phyloP scores from a whole-genome alignment of 2,888 invertebrate genomes.

The Spodoptera exigua region DNA sequence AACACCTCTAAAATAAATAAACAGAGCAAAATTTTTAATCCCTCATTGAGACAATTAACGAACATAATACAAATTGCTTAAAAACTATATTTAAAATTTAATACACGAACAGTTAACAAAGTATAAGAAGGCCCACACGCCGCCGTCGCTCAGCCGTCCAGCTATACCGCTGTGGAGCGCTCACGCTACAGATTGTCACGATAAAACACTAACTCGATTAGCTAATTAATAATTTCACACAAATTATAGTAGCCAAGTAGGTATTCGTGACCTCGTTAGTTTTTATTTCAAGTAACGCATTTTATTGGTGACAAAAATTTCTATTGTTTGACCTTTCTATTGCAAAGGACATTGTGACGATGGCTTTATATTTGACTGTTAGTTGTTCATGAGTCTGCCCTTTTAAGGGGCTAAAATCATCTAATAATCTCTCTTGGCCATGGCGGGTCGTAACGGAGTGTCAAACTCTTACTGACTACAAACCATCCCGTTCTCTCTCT shows the following conservation, averaged over 20 bases:
- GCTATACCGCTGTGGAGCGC: conserved; percentile 33
- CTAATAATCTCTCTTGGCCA: no score
- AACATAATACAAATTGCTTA: no score
- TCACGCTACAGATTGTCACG: conserved; percentile 58
- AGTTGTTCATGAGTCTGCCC: no score
- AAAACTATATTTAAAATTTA: no score
- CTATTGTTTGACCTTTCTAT: conserved; percentile 45
- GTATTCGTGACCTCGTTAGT: conserved; percentile 57
- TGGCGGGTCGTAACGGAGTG: no score
- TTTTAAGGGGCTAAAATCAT: no score
- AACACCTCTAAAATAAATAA: no score
- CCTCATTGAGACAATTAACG: no score
- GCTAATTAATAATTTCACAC: conserved; percentile 85
- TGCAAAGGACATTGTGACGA: conserved; percentile 18
- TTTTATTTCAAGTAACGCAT: conserved; percentile 46
- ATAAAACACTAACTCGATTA: conserved; percentile 73
- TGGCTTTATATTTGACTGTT: not conserved
- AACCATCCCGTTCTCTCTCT: no score
- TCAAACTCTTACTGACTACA: no score
- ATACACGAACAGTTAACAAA: conserved; percentile 2
- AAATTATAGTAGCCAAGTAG: conserved; percentile 75
- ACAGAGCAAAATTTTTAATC: no score
- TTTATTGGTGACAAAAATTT: conserved; percentile 43
- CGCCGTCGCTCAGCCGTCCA: conserved; percentile 12
- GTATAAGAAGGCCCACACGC: conserved; percentile 7